Percentiles rank a stretch among this genome's conserved stretches.
Conservation (phyloP, 1,140 invertebrate species). For the Tachypleus tridentatus region DNA sequence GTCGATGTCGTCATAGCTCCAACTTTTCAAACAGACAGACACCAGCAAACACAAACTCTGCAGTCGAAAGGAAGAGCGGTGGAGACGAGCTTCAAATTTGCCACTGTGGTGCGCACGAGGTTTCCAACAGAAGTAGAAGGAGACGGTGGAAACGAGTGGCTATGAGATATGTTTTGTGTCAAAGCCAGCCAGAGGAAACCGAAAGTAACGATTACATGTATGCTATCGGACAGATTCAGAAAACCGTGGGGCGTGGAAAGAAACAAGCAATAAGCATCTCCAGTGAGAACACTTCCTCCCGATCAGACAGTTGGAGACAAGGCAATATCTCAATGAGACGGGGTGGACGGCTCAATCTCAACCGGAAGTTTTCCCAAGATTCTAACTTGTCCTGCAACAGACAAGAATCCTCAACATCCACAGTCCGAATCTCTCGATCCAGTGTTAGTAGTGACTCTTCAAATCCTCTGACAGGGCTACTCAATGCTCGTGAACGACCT, state of each 20-base stretch:
- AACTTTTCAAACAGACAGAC: slow-evolving; percentile 73
- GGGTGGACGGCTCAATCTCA: slow-evolving; percentile 12
- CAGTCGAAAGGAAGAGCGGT: slow-evolving; percentile 46
- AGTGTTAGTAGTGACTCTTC: slow-evolving; percentile 24
- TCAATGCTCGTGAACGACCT: slow-evolving; percentile 2
- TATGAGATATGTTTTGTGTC: slow-evolving; percentile 18
- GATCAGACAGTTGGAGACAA: slow-evolving; percentile 63
- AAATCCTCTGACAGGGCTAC: background rate
- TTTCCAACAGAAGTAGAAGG: background rate
- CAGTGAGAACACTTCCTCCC: slow-evolving; percentile 73
- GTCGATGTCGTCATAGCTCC: slow-evolving; percentile 66
- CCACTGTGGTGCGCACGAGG: too few relatives aligned
- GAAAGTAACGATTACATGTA: slow-evolving; percentile 52
- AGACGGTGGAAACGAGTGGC: slow-evolving; percentile 21
- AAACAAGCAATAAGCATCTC: slow-evolving; percentile 53
- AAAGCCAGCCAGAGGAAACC: slow-evolving; percentile 1
- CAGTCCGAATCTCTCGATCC: slow-evolving; percentile 23
- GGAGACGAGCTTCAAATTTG: too few relatives aligned
- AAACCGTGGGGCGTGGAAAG: slow-evolving; percentile 17
- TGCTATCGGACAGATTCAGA: slow-evolving; percentile 60
- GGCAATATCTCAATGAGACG: slow-evolving; percentile 3
- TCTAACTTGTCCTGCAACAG: slow-evolving; percentile 23
- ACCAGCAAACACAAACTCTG: slow-evolving; percentile 72
- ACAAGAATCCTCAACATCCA: slow-evolving; percentile 25
- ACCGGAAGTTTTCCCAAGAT: slow-evolving; percentile 14